Conservation (phyloP, 2,113 vertebrate species). For the Melanerpes aurifrons region DNA sequence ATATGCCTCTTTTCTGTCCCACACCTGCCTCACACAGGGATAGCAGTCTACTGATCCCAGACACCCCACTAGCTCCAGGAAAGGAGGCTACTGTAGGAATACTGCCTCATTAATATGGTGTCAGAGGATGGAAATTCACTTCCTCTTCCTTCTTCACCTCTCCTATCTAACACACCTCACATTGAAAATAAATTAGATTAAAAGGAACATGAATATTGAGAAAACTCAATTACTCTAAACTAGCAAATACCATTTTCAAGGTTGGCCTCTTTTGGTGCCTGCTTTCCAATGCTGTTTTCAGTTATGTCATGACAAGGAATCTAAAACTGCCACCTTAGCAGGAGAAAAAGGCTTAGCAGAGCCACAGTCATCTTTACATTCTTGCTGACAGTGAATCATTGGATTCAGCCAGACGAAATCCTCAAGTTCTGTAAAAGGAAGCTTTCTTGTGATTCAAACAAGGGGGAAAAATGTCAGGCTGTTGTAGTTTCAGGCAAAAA, state of each 20-base stretch:
- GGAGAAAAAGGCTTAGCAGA: conserved; percentile 23
- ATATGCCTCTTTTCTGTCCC: background rate
- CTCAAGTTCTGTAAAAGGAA: conserved; percentile 3
- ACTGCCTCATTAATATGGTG: background rate
- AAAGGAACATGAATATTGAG: conserved; percentile 4
- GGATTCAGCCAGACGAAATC: conserved; percentile 9
- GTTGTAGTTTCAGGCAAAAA: background rate
- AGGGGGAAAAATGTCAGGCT: background rate
- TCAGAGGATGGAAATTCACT: background rate
- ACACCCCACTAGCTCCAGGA: background rate
- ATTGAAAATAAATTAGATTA: background rate
- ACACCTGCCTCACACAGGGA: background rate
- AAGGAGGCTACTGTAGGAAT: background rate
- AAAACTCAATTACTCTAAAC: conserved; percentile 34
- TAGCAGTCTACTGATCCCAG: background rate
- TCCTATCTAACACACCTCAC: background rate
- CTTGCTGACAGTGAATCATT: conserved; percentile 31
- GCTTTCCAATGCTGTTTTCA: conserved; percentile 12
- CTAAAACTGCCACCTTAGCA: conserved; percentile 4
- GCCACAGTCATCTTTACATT: conserved; percentile 12
- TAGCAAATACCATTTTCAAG: conserved; percentile 8
- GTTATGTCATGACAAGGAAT: background rate
- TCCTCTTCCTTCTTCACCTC: background rate
- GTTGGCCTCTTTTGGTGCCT: background rate
- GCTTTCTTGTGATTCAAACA: background rate